Evolutionary conservation across 2,113 vertebrate genomes (phyloP), one percentile per base, ranked within the genome.

Genomic region (Buteo buteo): DNA sequence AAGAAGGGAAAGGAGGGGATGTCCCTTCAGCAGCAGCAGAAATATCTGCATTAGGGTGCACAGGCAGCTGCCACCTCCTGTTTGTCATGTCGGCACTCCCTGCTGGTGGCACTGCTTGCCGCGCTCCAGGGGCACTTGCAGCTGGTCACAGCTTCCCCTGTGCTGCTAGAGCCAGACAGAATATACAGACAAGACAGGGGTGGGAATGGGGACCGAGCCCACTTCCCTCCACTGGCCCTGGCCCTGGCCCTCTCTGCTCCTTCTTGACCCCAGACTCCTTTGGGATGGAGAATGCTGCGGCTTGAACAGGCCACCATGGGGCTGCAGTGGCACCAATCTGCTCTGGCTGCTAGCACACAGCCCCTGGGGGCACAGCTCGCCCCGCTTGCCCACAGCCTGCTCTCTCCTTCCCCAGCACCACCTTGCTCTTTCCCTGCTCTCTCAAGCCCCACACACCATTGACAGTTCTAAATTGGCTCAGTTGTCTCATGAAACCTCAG

Each of bases 121-220:
- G 10, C 1, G 4, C 11, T 29, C 32, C 36, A 38, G n/a, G 19
- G n/a, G 16, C 74, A 86, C 29, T 31, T n/a, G 82, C 1, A 0
- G 52, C 26, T 76, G 26, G 5, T 50, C 66, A 36, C 42, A 31
- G 36, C 16, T 38, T 34, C 16, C 32, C 44, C 38, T 15, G 58
- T 2, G 1, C n/a, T 44, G 25, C 61, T 24, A 17, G 54, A 45
- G 21, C 47, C 55, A 42, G 54, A 24, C 47, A 36, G 34, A 67
- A 18, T 6, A 31, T 1, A 7, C 47, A 62, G 36, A 66, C 50
- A 58, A 32, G 58, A 34, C 18, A 32, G 29, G 22, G 12, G 2
- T 61, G 34, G 42, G 24, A 59, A 26, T 3, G 20, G 25, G 15
- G 17, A 32, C 19, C 2, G 1, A 81, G 22, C 18, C 36, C 8